phyloP scores from a whole-genome alignment of 2,113 vertebrate species.

The Tympanuchus pallidicinctus region DNA sequence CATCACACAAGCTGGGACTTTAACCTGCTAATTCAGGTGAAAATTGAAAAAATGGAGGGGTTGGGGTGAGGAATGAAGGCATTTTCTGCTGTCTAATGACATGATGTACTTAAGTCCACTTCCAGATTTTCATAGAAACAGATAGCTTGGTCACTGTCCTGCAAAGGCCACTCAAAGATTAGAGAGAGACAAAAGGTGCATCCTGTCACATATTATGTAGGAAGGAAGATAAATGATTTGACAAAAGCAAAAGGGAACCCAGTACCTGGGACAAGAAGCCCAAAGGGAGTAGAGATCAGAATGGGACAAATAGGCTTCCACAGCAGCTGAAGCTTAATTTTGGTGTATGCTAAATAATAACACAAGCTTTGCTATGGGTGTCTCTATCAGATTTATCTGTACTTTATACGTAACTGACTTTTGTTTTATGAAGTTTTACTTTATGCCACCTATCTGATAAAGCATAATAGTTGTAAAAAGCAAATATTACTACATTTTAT shows the following conservation, averaged over 20 bases:
- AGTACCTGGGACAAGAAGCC: not conserved
- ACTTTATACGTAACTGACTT: not conserved
- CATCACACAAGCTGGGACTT: not conserved
- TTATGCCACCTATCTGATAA: not conserved
- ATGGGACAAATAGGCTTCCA: not conserved
- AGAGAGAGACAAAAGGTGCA: not conserved
- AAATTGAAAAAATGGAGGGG: not conserved
- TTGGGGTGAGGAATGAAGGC: not conserved
- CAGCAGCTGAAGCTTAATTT: not conserved
- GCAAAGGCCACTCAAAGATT: not conserved
- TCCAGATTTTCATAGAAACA: not conserved
- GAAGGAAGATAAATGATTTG: not conserved
- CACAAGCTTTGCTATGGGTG: not conserved
- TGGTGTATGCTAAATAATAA: not conserved
- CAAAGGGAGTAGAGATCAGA: not conserved
- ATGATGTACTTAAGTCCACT: not conserved
- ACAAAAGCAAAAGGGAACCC: not conserved
- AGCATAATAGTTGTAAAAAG: not conserved
- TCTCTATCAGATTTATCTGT: not conserved
- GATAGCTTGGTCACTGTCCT: not conserved
- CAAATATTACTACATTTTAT: constrained; percentile 16
- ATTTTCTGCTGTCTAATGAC: not conserved
- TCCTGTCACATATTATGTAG: not conserved
- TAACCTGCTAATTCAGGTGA: not conserved
- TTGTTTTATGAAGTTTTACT: not conserved